phyloP scores from a whole-genome alignment of 1,140 invertebrate species.

The Bicyclus anynana region DNA sequence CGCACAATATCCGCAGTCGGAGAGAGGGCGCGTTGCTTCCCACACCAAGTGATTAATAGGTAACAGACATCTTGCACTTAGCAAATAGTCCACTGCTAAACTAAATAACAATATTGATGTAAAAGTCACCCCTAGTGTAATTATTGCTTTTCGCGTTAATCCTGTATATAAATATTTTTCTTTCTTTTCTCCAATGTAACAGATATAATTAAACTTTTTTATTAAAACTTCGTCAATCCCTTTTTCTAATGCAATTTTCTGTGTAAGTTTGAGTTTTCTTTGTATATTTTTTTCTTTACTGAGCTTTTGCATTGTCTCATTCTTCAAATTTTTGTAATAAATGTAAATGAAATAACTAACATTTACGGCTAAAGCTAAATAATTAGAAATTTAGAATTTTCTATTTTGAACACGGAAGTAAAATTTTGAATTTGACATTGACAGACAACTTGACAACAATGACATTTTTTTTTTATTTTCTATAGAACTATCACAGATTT shows the following conservation, averaged over 20 bases:
- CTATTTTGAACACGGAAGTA: too few species aligned
- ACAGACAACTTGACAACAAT: too few species aligned
- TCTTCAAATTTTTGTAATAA: constrained; percentile 13
- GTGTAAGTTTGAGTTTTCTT: constrained; percentile 38
- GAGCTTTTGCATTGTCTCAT: constrained; percentile 43
- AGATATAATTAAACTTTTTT: constrained; percentile 45
- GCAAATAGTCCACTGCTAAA: constrained; percentile 44
- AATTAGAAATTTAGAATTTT: too few species aligned
- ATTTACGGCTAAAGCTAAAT: too few species aligned
- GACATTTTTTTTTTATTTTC: too few species aligned
- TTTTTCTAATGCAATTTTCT: constrained; percentile 43
- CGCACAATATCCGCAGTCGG: constrained; percentile 87
- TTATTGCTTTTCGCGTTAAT: constrained; percentile 30
- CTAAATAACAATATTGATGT: constrained; percentile 39
- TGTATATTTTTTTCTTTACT: constrained; percentile 34
- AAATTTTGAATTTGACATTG: too few species aligned
- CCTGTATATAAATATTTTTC: constrained; percentile 28
- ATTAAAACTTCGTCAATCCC: constrained; percentile 40
- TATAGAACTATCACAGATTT: too few species aligned
- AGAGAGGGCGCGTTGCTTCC: constrained; percentile 90
- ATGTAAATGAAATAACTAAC: too few species aligned
- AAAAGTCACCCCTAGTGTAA: constrained; percentile 31
- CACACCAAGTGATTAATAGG: constrained; percentile 90
- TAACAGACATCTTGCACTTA: constrained; percentile 83
- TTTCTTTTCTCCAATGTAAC: constrained; percentile 25